phyloP scores from a whole-genome alignment of 1,140 invertebrate genomes.

The Diploscapter pachys region DNA sequence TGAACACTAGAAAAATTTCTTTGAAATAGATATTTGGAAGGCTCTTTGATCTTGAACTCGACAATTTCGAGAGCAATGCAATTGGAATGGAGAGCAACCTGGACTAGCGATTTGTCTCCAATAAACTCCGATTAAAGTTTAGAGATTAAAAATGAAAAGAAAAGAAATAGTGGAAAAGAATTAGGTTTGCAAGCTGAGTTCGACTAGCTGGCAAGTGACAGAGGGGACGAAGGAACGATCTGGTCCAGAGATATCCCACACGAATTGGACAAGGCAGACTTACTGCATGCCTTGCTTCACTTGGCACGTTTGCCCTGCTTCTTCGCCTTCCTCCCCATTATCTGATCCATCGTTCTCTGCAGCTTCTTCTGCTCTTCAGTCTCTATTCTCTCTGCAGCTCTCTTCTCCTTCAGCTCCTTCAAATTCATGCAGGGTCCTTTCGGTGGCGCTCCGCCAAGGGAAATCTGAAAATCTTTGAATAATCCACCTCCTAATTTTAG shows the following conservation, averaged over 20 bases:
- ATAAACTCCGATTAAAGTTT: too few species aligned
- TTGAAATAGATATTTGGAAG: too few species aligned
- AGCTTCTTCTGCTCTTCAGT: conserved; percentile 12
- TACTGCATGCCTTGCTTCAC: conserved; percentile 7
- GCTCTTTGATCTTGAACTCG: too few species aligned
- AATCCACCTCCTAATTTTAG: neutral
- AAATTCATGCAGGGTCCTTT: conserved; percentile 21
- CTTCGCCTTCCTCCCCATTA: conserved; percentile 18
- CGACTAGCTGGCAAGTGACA: conserved; percentile 6
- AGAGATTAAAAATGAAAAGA: too few species aligned
- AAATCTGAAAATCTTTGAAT: conserved; percentile 8
- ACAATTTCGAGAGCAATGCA: too few species aligned
- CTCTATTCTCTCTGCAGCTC: conserved; percentile 11
- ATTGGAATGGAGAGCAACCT: too few species aligned
- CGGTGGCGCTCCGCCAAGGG: conserved; percentile 24
- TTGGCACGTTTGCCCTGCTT: neutral
- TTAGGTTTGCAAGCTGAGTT: neutral
- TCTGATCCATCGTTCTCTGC: conserved; percentile 5
- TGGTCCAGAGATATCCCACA: conserved; percentile 9
- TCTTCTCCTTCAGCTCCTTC: conserved; percentile 20
- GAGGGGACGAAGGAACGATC: neutral
- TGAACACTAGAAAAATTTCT: too few species aligned
- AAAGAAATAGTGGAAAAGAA: too few species aligned
- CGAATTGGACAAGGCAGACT: conserved; percentile 1
- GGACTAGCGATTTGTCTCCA: too few species aligned